Evolutionary conservation across 2,888 invertebrate species (phyloP), one percentile per base, ranked within the genome.

Genomic region (Mamestra brassicae): DNA sequence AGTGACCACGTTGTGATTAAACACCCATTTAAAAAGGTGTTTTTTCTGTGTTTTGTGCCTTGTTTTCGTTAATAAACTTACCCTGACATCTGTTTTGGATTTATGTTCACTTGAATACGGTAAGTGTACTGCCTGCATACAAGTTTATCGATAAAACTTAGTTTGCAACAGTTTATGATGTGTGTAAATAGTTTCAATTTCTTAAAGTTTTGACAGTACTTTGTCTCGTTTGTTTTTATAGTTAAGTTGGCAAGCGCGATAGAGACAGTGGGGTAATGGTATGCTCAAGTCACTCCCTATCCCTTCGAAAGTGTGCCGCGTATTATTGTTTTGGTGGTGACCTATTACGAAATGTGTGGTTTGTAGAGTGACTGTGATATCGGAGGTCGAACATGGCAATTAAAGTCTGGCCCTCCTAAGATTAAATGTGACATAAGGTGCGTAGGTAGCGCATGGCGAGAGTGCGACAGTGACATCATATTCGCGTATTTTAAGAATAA

Each of bases 21-120:
- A 90, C 83, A 86, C 89, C 85, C 87, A 90, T 90, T 85, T 87
- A 85, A 84, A 91, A 90, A 92, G 88, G 93, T 94, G 95, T 92
- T 91, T 90, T 91, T 90, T 90, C 88, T 89, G 94, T 95, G 95
- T 95, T 94, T 94, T 94, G 94, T 94, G 93, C 86, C 93, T 93
- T 95, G 95, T 96, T 95, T 95, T 95, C 91, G 88, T 89, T 90
- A 91, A 93, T 93, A 93, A 91, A 91, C 90, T 92, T 89, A 87
- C 86, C 88, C 91, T 92, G 92, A 89, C 90, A 89, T 91, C 89
- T 92, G 90, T 94, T 93, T 96, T 95, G 96, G 96, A 96, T 96
- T 95, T 95, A 96, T 96, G 96, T 94, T 93, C 93, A 93, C 93
- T 94, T 94, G 92, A 92, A 88, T 88, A 92, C 94, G 95, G 96